Base-by-base conservation (phyloP, 2,888 invertebrate genomes). In the Bibio marci region DNA sequence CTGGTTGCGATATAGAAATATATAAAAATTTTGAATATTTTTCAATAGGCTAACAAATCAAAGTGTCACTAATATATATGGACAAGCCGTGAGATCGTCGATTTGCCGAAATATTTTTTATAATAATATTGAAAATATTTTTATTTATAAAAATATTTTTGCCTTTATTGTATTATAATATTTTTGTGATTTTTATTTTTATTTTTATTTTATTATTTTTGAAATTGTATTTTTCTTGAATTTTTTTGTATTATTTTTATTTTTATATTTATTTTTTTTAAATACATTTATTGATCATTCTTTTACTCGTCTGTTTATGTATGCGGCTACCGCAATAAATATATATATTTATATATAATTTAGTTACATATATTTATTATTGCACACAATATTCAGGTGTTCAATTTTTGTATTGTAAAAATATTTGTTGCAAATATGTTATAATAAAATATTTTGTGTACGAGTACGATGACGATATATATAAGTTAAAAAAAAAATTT, bases 41-140 rank as follows among this genome's bases (percentile, higher is more conserved):
- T 38, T 38, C 38, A 38, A 38, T 38, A 33, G 38, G 33, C 38
- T 26, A 38, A 38, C 38, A 38, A 38, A 38, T 38, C 38, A 38
- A 38, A 38, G 38, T 38, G 38, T 38, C 38, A 38, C 38, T 38
- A 33, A 38, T 26, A 22, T 22, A 22, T 22, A 38, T 32, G 33
- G 32, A 38, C 38, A 38, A 38, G 26, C 38, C 38, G 38, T 38
- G 38, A 38, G 38, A 38, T 38, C 30, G 30, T 18, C 15, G 33
- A 26, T 32, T 33, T 33, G 22, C 30, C 32, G 37, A 22, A 35
- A 35, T 22, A 35, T 25, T 35, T 35, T 35, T 35, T 22, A 6
- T 22, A 22, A 22, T 35, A 19, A 35, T 25, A 35, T 35, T 13
- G 35, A 19, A 35, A 35, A 35, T 35, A 35, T 35, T 35, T 35